Base-by-base conservation (phyloP, 1,140 invertebrate genomes). In the Euwallacea similis region DNA sequence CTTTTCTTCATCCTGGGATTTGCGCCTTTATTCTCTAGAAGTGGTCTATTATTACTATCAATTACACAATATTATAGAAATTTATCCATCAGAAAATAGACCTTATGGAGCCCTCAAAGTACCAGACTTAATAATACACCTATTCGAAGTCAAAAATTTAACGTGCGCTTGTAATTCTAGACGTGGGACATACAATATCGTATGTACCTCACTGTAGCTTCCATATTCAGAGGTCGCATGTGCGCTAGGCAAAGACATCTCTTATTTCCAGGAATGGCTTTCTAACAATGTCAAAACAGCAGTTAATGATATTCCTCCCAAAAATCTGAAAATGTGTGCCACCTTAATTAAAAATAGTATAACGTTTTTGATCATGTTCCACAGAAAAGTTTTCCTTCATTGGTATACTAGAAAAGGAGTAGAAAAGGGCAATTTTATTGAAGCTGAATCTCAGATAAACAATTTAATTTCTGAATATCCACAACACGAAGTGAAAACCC, bases 401-500 rank as follows among this genome's bases (percentile, higher is more conserved):
- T 90, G 88, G 88, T 90, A 90, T 80, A 88, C 87, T 4, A 89
- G 88, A 2, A 89, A 92, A 76, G 91, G 91, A 7, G 92, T 93
- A 90, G 90, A 93, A 77, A 90, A 93, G 79, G 89, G 89, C 86
- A 90, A 92, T 77, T 91, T 92, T 81, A 89, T 87, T 43, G 89
- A 92, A 79, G 89, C 89, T 0, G 89, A 91, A 77, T 87, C 86
- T 41, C 92, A 92, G 83, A 91, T 93, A 89, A 92, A 92, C 76
- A 92, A 93, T 77, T 80, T 94, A 66, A 89, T 94, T 0, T 90
- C 88, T 3, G 92, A 94, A 78, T 94, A 93, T 77, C 91, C 94
- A 76, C 91, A 93, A 76, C 93, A 94, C 79, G 91, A 93, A 72
- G 85, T 83, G 0, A 72, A 64, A 13, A 71, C 67, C 56, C 44